Evolutionary conservation across 2,888 invertebrate genomes (phyloP).

Genomic region (Pterostichus madidus): DNA sequence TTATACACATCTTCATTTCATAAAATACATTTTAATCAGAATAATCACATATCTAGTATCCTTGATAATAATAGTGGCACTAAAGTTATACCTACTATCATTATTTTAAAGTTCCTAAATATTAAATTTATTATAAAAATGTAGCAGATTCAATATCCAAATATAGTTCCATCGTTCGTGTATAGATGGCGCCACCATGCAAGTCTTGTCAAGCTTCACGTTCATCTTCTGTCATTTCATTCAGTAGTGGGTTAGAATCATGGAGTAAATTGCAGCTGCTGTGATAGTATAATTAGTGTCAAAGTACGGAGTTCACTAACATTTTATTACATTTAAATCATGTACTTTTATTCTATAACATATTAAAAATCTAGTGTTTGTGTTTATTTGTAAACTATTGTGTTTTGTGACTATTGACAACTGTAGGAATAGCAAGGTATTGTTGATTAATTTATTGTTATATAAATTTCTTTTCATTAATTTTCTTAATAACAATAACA

Average conservation of each 20-base stretch:
- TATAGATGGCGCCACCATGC: slow-evolving; percentile 21
- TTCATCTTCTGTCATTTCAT: slow-evolving; percentile 48
- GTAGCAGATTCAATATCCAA: background rate
- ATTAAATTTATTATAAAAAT: too few relatives aligned
- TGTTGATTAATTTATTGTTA: slow-evolving; percentile 46
- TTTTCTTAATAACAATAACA: background rate
- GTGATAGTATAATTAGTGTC: slow-evolving; percentile 63
- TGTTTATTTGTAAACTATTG: slow-evolving; percentile 20
- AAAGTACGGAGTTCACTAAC: slow-evolving; percentile 62
- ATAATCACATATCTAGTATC: too few relatives aligned
- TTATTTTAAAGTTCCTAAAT: too few relatives aligned
- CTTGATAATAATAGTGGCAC: too few relatives aligned
- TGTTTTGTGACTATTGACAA: slow-evolving; percentile 22
- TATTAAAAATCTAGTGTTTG: slow-evolving; percentile 22
- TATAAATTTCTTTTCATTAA: background rate
- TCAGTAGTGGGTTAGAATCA: slow-evolving; percentile 57
- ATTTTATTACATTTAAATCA: slow-evolving; percentile 52
- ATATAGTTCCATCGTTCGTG: background rate
- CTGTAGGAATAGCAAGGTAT: slow-evolving; percentile 42
- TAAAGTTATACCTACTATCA: too few relatives aligned
- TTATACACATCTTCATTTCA: too few relatives aligned
- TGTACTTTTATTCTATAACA: slow-evolving; percentile 46
- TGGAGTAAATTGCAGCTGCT: slow-evolving; percentile 62
- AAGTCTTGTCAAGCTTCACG: background rate
- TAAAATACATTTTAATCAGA: too few relatives aligned